These are phyloP conservation scores for Esox niger DNA, from an alignment of 2,113 vertebrate genomes.

Conservation along the genomic window DNA sequence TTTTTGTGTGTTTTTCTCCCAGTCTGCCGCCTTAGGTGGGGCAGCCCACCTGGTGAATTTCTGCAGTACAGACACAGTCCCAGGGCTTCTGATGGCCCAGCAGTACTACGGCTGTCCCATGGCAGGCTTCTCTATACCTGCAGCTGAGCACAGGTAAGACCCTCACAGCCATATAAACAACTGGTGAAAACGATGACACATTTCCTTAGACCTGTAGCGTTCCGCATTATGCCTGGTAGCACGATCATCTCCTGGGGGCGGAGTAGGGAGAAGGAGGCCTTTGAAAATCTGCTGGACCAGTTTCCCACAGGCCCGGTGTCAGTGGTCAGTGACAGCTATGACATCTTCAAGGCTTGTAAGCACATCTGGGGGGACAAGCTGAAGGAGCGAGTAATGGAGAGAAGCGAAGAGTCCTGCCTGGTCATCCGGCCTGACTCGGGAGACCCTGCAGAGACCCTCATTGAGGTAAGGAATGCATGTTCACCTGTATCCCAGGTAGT, in stretches of 20 bases:
- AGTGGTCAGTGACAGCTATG: conserved; percentile 78
- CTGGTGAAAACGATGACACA: conserved; percentile 7
- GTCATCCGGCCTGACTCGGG: conserved; percentile 75
- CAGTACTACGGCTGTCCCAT: conserved; percentile 71
- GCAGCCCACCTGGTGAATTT: conserved; percentile 77
- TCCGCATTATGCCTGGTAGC: conserved; percentile 35
- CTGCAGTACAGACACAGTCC: conserved; percentile 74
- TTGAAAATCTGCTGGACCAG: conserved; percentile 67
- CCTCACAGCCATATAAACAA: background rate
- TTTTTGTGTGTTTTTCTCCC: background rate
- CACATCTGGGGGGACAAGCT: conserved; percentile 78
- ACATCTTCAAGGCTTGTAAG: conserved; percentile 77
- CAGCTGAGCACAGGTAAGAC: conserved; percentile 75
- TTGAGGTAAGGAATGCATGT: conserved; percentile 54
- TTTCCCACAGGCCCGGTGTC: conserved; percentile 68
- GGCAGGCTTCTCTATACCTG: conserved; percentile 77
- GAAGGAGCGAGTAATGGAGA: conserved; percentile 73
- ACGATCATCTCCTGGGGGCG: conserved; percentile 77
- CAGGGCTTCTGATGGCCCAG: conserved; percentile 72
- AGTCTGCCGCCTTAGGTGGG: conserved; percentile 75
- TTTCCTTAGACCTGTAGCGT: background rate
- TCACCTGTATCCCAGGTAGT: background rate
- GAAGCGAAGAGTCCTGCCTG: conserved; percentile 65
- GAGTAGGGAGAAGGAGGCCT: conserved; percentile 70
- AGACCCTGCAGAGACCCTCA: conserved; percentile 69